Evolutionary conservation across 2,888 invertebrate genomes (phyloP), one percentile per base, ranked within the genome.

Genomic region (Cactoblastis cactorum): DNA sequence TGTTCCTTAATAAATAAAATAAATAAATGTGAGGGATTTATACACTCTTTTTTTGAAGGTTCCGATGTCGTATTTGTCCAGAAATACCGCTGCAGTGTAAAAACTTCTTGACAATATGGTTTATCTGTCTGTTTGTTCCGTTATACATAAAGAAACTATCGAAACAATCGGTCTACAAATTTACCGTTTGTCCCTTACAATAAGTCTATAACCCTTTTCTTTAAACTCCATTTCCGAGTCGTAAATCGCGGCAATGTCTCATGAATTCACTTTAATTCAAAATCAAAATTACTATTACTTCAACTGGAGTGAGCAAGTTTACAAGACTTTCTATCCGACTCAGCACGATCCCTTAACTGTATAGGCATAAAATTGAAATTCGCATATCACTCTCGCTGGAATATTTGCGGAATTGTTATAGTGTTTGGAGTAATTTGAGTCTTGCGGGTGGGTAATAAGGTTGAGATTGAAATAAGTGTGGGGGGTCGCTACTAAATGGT

Each of bases 401-500:
- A 28, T 53, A 57, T 55, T 58, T 51, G 45, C 22, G 24, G 8
- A 6, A 28, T 9, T 6, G 28, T 6, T 9, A 28, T 48, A 54
- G 54, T 54, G 53, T 52, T 45, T 35, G 28, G 28, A 11, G 43
- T 54, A 56, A 55, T 53, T 55, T 46, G 48, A 17, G 49, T 48
- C 53, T 59, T 55, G 19, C 8, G 0, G 14, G 5, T 19, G 15
- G n/a, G 28, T 0, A 17, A 41, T 69, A 71, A 62, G 57, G 74
- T 64, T 49, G 50, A 51, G 33, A 53, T 59, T 74, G n/a, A n/a
- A n/a, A n/a, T 47, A 62, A 14, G 3, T 66, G 59, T 17, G 15
- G 3, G 39, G 19, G 68, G 71, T 68, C 71, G 71, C 74, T 74
- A 74, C 74, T 77, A 77, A 71, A 74, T 74, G 69, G 75, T 77